A percentile compares a stretch with the other conserved stretches of the same genome.
These are phyloP conservation scores for Meteorus sp. DNA, from an alignment of 1,140 invertebrate genomes.

Conservation along the genomic window DNA sequence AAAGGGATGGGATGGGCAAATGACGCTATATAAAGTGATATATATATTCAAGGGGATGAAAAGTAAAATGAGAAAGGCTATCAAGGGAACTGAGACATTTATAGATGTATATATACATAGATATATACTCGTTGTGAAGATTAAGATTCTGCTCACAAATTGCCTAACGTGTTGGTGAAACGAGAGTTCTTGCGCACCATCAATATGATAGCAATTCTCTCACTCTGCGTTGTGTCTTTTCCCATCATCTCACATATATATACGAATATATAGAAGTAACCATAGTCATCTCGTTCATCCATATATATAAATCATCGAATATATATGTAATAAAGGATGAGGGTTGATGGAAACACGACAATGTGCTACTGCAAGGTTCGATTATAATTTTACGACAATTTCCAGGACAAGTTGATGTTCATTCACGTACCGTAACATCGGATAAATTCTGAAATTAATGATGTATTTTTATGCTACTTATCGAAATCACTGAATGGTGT, in stretches of 20 bases:
- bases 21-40: not conserved
- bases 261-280: too few species aligned
- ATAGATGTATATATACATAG: not conserved
- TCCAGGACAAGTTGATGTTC: too few species aligned
- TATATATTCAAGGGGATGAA: not conserved
- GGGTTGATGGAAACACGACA: not conserved
- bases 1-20: not conserved
- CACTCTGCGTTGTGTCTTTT: not conserved
- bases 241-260: not conserved
- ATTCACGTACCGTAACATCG: too few species aligned
- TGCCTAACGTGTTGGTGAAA: not conserved
- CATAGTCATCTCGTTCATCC: not conserved
- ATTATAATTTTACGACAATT: conserved; percentile 15
- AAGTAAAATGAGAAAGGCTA: not conserved
- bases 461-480: too few species aligned
- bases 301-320: conserved; percentile 13
- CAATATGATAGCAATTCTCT: not conserved
- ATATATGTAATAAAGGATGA: too few species aligned
- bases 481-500: too few species aligned
- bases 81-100: not conserved
- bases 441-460: too few species aligned
- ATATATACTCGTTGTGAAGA: not conserved
- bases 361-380: not conserved
- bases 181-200: not conserved
- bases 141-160: not conserved